Base-by-base conservation (phyloP, 2,113 vertebrate species). In the Epinephelus moara region DNA sequence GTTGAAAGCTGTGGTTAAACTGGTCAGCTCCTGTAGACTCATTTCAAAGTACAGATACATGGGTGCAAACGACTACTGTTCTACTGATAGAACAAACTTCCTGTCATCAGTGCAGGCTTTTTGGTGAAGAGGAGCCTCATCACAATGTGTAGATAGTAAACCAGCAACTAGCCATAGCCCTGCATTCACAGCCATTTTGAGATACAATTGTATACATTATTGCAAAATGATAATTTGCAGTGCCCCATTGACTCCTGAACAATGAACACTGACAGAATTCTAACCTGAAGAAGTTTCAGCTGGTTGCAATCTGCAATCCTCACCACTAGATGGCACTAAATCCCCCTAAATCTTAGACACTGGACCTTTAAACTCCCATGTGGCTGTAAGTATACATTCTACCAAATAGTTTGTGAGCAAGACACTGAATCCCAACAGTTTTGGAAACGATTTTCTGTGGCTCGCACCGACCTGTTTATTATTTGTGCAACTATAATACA, bases 1-100 rank as follows among this genome's bases (percentile, higher is more conserved):
- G 62, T 2, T 59, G 27, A 70, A 37, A 63, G 64, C 62, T 73
- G 61, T 37, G 56, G 73, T 71, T n/a, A 13, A 4, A 57, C 40
- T 63, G 40, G 50, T 45, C 23, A 57, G 17, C 40, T 68, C 40
- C 1, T 37, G 3, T 2, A 52, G 19, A 50, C 33, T 37, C 33
- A 37, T 37, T 37, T 37, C 33, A 37, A 37, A 37, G 33, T 37
- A 37, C 4, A 37, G 33, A 37, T 37, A 37, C 6, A 37, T 37
- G 33, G 5, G 33, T 33, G 33, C 33, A 37, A 30, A 30, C 30
- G 30, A 6, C 33, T 37, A 37, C 33, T 37, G 33, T 6, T 37
- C 33, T 37, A 37, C 33, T 37, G 33, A 37, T 37, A 37, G 33
- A 52, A 52, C 7, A 64, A 5, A 63, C 2, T 25, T 14, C 10